Evolutionary conservation across 2,113 vertebrate genomes (phyloP).

Genomic region (Deroptyus accipitrinus): DNA sequence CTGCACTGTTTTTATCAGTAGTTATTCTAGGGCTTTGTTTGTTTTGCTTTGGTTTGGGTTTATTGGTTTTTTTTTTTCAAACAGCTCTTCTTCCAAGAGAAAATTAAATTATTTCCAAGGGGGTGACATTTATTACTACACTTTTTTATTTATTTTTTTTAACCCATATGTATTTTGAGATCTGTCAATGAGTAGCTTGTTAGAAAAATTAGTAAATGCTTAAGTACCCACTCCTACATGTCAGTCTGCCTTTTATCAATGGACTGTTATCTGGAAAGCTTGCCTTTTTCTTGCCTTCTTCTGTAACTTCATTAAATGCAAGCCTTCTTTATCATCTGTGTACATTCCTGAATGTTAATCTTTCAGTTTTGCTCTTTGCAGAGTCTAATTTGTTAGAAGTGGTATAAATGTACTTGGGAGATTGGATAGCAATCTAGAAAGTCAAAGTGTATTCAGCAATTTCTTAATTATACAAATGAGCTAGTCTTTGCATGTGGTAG

Average conservation of each 20-base stretch:
- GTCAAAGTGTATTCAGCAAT: neutral
- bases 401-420: neutral
- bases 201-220: neutral
- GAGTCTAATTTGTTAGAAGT: neutral
- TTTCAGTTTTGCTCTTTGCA: neutral
- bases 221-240: neutral
- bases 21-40: neutral
- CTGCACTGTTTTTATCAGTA: neutral
- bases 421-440: neutral
- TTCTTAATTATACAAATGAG: neutral
- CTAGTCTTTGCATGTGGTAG: neutral
- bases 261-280: neutral
- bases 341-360: neutral
- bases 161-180: neutral
- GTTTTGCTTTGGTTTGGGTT: neutral
- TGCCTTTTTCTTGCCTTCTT: neutral
- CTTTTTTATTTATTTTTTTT: neutral
- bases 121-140: neutral
- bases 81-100: neutral
- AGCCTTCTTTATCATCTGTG: neutral
- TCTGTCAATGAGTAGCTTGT: neutral
- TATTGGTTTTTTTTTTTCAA: neutral
- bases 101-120: neutral
- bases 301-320: neutral
- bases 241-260: neutral